Evolutionary conservation across 2,113 vertebrate genomes (phyloP), one percentile per base, ranked within the genome.

Genomic region (Gallinago paraguaiae): DNA sequence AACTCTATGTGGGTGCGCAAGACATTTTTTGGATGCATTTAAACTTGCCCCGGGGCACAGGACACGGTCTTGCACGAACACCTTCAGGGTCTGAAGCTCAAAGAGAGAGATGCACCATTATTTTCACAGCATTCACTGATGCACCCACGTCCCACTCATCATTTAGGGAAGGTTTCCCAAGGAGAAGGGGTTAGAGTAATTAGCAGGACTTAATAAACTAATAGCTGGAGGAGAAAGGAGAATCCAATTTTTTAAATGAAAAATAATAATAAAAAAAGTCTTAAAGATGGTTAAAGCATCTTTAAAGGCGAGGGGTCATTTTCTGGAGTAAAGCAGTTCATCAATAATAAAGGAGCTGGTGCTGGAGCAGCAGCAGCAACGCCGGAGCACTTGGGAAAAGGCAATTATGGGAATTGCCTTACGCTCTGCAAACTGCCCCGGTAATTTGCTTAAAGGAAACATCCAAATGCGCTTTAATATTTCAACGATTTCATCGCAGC

Each of bases 1-100:
- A 31, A 25, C 12, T 37, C 1, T 1, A 25, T 0, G 0, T 15
- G 16, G 17, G 30, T 3, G 17, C 5, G 27, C 4, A n/a, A 23
- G 68, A 68, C 39, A 69, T 3, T 2, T 33, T 63, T 31, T 8
- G 31, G 27, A 27, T 74, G 31, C 8, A 5, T 11, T 57, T 33
- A 10, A 71, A 65, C 30, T 48, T 41, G 24, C 13, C 13, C 35
- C 4, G 16, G 39, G 39, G 43, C 17, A 30, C 2, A 1, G 17
- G 16, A 16, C 27, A 23, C 4, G 23, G 35, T 45, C 24, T 45
- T 45, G 28, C 28, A 59, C 1, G 1, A 33, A 28, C 33, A 48
- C 6, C 45, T 50, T 46, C 0, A 4, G 31, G 11, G 11, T 22
- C 43, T 59, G 54, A 45, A 81, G 39, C 35, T 57, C 65, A 17